These are phyloP conservation scores for Theristus sp. DNA, from an alignment of 2,888 invertebrate species.

Conservation along the genomic window DNA sequence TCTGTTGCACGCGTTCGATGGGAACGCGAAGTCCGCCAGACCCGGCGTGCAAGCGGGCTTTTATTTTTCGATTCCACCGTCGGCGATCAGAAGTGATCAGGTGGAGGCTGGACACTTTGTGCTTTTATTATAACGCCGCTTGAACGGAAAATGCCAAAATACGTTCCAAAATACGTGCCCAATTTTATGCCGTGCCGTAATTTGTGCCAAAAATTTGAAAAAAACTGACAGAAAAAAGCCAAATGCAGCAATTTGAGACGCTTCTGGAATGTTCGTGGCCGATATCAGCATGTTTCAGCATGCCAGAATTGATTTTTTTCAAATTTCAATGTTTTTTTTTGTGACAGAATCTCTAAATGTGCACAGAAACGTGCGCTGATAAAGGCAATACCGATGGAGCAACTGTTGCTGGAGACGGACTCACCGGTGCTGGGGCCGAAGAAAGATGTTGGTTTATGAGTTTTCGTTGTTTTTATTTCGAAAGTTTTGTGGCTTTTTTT, in stretches of 20 bases:
- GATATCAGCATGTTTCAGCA: too few species aligned
- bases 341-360: not conserved
- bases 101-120: not conserved
- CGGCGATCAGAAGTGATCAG: conserved; percentile 14
- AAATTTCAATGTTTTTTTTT: not conserved
- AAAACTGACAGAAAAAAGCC: too few species aligned
- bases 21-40: conserved; percentile 29
- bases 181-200: too few species aligned
- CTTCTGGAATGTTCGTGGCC: too few species aligned
- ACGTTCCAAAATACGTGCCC: too few species aligned
- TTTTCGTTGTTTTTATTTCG: too few species aligned
- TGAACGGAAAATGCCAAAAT: not conserved
- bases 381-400: conserved; percentile 29
- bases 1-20: conserved; percentile 35
- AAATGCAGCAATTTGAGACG: too few species aligned
- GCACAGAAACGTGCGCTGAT: conserved; percentile 30
- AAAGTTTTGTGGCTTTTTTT: too few species aligned
- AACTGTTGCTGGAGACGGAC: conserved; percentile 35
- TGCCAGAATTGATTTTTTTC: too few species aligned
- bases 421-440: conserved; percentile 34
- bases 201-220: too few species aligned
- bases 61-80: conserved; percentile 34
- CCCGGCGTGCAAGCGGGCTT: conserved; percentile 30
- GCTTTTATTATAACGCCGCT: not conserved
- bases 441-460: conserved; percentile 23